phyloP scores from a whole-genome alignment of 2,888 invertebrate species.

The Mesorhabditis sp. region DNA sequence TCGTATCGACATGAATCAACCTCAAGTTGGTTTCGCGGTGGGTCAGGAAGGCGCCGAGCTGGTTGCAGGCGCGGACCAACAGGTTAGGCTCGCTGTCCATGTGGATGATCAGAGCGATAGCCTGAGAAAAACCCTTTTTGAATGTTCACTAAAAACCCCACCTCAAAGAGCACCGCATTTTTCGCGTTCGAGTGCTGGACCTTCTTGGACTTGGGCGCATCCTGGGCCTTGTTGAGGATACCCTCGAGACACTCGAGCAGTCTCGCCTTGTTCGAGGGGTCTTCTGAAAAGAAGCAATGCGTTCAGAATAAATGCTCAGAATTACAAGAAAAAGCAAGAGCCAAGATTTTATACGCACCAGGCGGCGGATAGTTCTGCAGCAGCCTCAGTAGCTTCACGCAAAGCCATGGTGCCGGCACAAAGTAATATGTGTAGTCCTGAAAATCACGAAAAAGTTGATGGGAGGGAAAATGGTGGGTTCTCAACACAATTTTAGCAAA shows the following conservation, averaged over 20 bases:
- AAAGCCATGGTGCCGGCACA: slow-evolving; percentile 99
- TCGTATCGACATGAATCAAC: slow-evolving; percentile 41
- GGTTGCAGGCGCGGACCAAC: slow-evolving; percentile 94
- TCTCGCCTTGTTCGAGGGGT: slow-evolving; percentile 82
- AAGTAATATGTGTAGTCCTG: slow-evolving; percentile 99
- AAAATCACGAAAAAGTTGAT: neutral
- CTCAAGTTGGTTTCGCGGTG: slow-evolving; percentile 91
- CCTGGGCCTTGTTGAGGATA: slow-evolving; percentile 72
- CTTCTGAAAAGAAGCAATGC: neutral
- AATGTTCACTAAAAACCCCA: neutral
- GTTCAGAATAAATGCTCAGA: neutral
- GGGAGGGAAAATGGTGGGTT: neutral
- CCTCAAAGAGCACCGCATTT: slow-evolving; percentile 95
- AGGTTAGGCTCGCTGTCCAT: slow-evolving; percentile 75
- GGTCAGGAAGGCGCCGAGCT: slow-evolving; percentile 91
- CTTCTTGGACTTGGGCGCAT: slow-evolving; percentile 98
- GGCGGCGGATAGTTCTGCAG: slow-evolving; percentile 98
- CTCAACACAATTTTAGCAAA: neutral
- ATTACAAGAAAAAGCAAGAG: neutral
- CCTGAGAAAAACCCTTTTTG: slow-evolving; percentile 60
- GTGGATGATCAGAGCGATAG: slow-evolving; percentile 97
- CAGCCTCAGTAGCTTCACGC: slow-evolving; percentile 88
- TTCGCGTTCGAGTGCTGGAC: slow-evolving; percentile 99
- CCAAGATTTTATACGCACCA: slow-evolving; percentile 61
- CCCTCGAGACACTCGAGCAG: slow-evolving; percentile 86